Percentiles rank a stretch among this genome's conserved stretches.
Evolutionary conservation across 2,797 vertebrate species (phyloP).

Genomic region (Crocodylus rhombifer): DNA sequence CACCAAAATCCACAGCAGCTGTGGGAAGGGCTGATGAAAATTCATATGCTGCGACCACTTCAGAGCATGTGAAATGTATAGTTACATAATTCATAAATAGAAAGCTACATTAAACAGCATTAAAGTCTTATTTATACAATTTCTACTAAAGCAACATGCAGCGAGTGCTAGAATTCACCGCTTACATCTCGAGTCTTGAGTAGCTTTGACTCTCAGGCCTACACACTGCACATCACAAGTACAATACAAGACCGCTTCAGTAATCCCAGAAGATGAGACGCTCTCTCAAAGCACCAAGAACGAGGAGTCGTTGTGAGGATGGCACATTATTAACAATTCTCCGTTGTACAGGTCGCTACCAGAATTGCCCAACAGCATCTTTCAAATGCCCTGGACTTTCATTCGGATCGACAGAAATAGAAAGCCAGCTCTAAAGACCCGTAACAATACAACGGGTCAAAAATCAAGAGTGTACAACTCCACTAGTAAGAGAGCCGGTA

Average conservation of each 20-base stretch:
- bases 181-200: fast-evolving
- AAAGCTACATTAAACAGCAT: slow-evolving; percentile 42
- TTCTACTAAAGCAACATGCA: not conserved
- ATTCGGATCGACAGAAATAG: not conserved
- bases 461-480: not conserved
- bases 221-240: fast-evolving
- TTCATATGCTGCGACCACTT: not conserved
- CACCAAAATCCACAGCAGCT: slow-evolving; percentile 11
- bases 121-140: not conserved
- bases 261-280: not conserved
- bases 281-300: not conserved
- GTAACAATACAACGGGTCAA: fast-evolving
- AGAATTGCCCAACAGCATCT: not conserved
- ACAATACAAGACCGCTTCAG: fast-evolving
- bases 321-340: not conserved
- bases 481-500: not conserved
- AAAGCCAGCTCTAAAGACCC: not conserved
- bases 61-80: not conserved
- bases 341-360: not conserved
- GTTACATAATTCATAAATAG: slow-evolving; percentile 31
- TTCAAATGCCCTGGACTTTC: not conserved
- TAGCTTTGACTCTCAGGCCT: fast-evolving
- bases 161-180: not conserved
- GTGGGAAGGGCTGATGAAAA: slow-evolving; percentile 1
- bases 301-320: not conserved